A percentile compares a stretch with the other conserved stretches of the same genome.
phyloP scores from a whole-genome alignment of 2,888 invertebrate genomes.

The Watsonalla cultraria region DNA sequence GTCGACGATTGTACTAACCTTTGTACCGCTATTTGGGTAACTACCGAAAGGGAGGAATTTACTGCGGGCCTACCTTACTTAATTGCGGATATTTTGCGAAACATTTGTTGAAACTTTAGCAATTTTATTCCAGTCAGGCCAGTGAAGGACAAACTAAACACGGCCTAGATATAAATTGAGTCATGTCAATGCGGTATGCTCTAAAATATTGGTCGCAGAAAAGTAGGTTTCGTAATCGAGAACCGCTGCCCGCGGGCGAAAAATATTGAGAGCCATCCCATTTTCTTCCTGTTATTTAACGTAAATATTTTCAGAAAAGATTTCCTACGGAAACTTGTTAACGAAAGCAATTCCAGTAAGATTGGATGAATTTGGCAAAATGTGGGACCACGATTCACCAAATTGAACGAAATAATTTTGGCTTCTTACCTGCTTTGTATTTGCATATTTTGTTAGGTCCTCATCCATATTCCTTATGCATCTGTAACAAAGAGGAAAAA shows the following conservation, averaged over 20 bases:
- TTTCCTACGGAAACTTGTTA: neutral
- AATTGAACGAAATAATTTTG: neutral
- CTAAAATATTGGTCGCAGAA: neutral
- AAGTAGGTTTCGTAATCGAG: neutral
- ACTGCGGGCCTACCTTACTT: slow-evolving; percentile 24
- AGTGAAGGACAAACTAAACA: neutral
- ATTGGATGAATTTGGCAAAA: neutral
- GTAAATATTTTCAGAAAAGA: neutral
- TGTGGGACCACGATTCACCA: neutral
- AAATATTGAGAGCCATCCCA: neutral
- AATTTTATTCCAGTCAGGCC: neutral
- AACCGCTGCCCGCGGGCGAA: neutral
- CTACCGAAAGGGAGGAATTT: slow-evolving; percentile 21
- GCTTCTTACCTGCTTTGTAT: slow-evolving; percentile 16
- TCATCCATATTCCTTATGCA: slow-evolving; percentile 50
- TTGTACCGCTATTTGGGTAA: slow-evolving; percentile 17
- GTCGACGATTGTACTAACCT: slow-evolving; percentile 18
- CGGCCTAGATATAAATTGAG: neutral
- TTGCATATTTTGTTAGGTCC: slow-evolving; percentile 15
- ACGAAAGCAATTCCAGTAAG: neutral
- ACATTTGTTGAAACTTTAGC: slow-evolving; percentile 6
- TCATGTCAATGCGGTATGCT: neutral
- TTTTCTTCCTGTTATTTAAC: neutral
- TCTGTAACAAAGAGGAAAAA: slow-evolving; percentile 43
- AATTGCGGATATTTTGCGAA: slow-evolving; percentile 7